phyloP scores from a whole-genome alignment of 2,113 vertebrate species.

The Lepus timidus region DNA sequence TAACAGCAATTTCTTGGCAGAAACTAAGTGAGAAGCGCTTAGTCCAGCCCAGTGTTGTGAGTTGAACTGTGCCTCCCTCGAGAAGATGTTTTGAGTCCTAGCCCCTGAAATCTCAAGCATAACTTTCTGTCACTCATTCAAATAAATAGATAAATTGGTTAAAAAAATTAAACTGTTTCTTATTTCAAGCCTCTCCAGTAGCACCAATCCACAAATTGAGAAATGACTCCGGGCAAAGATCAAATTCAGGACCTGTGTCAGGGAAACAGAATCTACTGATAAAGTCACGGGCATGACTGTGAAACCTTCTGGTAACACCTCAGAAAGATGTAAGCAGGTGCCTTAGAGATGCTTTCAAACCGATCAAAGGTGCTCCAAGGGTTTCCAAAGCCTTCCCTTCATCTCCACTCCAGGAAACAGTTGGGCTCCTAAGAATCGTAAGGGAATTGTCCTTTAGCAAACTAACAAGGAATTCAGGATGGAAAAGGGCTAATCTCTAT shows the following conservation, averaged over 20 bases:
- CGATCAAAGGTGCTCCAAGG: neutral
- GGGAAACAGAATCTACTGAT: neutral
- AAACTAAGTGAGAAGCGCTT: neutral
- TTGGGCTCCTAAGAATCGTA: neutral
- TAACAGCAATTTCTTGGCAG: neutral
- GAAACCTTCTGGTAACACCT: neutral
- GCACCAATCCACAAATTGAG: neutral
- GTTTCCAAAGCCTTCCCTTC: neutral
- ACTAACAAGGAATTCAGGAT: neutral
- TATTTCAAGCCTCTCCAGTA: neutral
- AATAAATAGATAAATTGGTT: neutral
- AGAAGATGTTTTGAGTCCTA: neutral
- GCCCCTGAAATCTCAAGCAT: neutral
- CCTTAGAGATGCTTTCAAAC: neutral
- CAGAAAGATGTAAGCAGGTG: neutral
- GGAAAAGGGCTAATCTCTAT: neutral
- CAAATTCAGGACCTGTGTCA: neutral
- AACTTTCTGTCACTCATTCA: too few relatives aligned
- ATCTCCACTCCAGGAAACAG: neutral
- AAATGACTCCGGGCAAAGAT: neutral
- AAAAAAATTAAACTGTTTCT: neutral
- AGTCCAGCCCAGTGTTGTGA: neutral
- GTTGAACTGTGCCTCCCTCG: neutral
- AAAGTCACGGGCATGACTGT: neutral
- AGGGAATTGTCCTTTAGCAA: neutral